Evolutionary conservation across 2,113 vertebrate genomes (phyloP).

Genomic region (Peromyscus leucopus): DNA sequence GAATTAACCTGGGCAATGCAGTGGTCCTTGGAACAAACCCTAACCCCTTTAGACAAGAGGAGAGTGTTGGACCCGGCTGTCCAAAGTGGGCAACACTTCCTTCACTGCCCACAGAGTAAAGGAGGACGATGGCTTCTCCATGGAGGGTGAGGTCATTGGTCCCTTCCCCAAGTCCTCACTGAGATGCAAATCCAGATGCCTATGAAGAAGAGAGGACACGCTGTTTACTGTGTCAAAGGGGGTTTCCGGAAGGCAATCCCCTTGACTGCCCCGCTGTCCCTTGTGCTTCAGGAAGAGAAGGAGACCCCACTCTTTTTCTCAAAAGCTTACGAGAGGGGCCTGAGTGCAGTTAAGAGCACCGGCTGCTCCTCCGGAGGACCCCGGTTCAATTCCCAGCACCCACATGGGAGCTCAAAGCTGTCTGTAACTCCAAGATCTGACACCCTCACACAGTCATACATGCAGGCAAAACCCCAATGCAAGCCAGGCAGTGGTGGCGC

Average conservation of each 20-base stretch:
- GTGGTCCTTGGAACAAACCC: background rate
- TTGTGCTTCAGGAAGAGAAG: background rate
- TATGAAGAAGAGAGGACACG: background rate
- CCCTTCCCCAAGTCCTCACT: background rate
- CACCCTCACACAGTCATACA: background rate
- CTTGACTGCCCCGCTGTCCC: background rate
- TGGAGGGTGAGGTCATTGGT: background rate
- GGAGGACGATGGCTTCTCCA: background rate
- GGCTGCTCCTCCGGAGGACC: background rate
- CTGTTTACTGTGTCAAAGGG: background rate
- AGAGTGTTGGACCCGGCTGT: background rate
- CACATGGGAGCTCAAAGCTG: background rate
- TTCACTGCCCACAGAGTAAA: background rate
- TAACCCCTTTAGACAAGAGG: background rate
- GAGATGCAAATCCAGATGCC: background rate
- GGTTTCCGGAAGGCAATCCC: background rate
- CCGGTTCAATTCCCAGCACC: background rate
- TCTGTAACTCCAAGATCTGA: background rate
- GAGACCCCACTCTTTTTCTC: background rate
- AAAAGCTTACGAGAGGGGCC: background rate
- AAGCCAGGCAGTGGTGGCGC: background rate
- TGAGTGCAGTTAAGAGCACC: background rate
- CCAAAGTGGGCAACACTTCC: background rate
- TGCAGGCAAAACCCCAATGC: background rate
- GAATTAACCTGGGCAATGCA: background rate